Base-by-base conservation (phyloP, 2,113 vertebrate genomes). In the Gambusia affinis region DNA sequence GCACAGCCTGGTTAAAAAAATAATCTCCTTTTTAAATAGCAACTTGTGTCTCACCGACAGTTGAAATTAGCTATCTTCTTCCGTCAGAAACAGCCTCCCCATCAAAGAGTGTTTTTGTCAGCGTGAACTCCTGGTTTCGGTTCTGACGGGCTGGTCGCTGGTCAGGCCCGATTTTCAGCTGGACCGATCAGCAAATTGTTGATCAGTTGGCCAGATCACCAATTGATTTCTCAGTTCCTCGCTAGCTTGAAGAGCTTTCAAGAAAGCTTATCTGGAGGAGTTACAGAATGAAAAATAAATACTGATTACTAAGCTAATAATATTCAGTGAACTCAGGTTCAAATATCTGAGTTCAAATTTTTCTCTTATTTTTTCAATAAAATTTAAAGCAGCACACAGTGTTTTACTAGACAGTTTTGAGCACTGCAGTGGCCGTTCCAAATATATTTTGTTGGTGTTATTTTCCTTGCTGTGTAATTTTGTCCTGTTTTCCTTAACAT, bases 401-500 rank as follows among this genome's bases (percentile, higher is more conserved):
- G 22, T 10, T 42, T 37, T 66, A 66, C 22, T 15, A 8, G 24
- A 39, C 35, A 27, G 4, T 66, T 66, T 42, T 7, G 6, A 27
- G 22, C 19, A 3, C 37, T 42, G 11, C n/a, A 14, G 33, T 39
- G 12, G 64, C 64, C 35, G 8, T 42, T 66, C 35, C 24, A 12
- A 15, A 27, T 64, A 27, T 64, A 15, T 72, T 63, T 63, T n/a
- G 28, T 72, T 31, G 22, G 15, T 84, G 81, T 89, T 86, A 82
- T 90, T 89, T 91, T 73, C 75, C 66, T 54, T 76, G 65, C 84
- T 60, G 61, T 84, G 73, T 92, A 87, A 81, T 86, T 88, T 87
- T 88, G 6, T 83, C 76, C 79, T 88, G 79, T 88, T 87, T 92
- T 88, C 51, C 79, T 89, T 75, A 82, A 85, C 72, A 75, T 89